A percentile compares a stretch with the other conserved stretches of the same genome.
These are phyloP conservation scores for Clarias platycephalus DNA, from an alignment of 2,797 vertebrate genomes.

Conservation along the genomic window DNA sequence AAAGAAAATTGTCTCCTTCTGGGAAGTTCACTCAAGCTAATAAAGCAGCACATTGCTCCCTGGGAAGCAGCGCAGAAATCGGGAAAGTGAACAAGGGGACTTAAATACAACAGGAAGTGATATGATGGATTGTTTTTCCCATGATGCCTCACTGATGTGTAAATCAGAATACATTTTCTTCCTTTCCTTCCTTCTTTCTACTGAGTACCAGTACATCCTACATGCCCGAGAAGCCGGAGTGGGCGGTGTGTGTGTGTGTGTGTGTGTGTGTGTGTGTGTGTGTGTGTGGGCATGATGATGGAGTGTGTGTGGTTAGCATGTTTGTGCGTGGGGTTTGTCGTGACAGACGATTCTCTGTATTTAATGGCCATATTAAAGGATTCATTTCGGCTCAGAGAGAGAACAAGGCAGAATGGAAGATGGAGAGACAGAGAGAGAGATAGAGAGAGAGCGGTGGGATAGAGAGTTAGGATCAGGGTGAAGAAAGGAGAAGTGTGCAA, in stretches of 20 bases:
- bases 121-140: not conserved
- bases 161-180: slow-evolving; percentile 18
- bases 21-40: not conserved
- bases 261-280: slow-evolving; percentile 13
- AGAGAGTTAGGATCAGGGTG: not conserved
- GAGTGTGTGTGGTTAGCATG: slow-evolving; percentile 16
- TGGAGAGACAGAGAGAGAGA: not conserved
- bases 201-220: slow-evolving; percentile 6
- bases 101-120: slow-evolving; percentile 7
- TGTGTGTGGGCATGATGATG: not conserved
- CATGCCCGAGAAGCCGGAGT: slow-evolving; percentile 11
- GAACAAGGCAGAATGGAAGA: not conserved
- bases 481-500: not conserved
- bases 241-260: slow-evolving; percentile 17
- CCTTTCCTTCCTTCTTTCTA: not conserved
- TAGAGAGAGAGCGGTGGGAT: not conserved
- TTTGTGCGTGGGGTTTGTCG: slow-evolving; percentile 23
- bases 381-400: not conserved
- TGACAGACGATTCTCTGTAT: slow-evolving; percentile 17
- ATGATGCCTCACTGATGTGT: slow-evolving; percentile 46
- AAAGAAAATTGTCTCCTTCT: not conserved
- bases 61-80: not conserved
- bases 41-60: not conserved
- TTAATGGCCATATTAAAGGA: slow-evolving; percentile 8
- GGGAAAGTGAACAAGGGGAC: not conserved